Conservation (phyloP, 2,113 vertebrate genomes). For the Calonectris borealis region DNA sequence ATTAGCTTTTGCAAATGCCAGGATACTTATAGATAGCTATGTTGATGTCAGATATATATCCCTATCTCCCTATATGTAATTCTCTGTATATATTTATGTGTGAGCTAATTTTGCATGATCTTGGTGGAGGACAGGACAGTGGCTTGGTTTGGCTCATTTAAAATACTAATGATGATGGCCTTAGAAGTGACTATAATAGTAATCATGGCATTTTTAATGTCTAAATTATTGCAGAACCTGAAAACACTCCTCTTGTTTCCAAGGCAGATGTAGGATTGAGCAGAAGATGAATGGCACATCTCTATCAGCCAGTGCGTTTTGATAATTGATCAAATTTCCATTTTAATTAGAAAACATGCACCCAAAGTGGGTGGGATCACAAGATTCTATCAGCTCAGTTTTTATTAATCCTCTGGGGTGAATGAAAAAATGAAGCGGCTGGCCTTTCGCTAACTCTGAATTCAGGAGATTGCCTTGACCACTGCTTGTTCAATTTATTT, state of each 20-base stretch:
- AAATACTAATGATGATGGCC: background rate
- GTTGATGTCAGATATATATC: background rate
- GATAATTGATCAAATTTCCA: slow-evolving; percentile 67
- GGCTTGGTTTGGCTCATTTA: background rate
- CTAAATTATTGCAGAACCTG: slow-evolving; percentile 14
- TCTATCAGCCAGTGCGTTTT: slow-evolving; percentile 35
- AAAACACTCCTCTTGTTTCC: slow-evolving; percentile 9
- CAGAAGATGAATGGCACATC: slow-evolving; percentile 28
- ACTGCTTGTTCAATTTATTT: slow-evolving; percentile 14
- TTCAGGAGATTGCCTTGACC: slow-evolving; percentile 31
- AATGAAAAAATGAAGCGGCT: slow-evolving; percentile 35
- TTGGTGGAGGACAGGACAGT: background rate
- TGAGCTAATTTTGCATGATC: background rate
- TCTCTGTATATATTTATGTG: background rate
- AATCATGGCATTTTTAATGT: background rate
- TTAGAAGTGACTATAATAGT: background rate
- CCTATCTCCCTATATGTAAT: background rate
- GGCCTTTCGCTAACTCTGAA: slow-evolving; percentile 7
- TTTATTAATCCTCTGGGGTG: slow-evolving; percentile 22
- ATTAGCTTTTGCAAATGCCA: background rate
- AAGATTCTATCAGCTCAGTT: slow-evolving; percentile 40
- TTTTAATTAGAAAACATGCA: slow-evolving; percentile 64
- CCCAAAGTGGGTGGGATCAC: slow-evolving; percentile 29
- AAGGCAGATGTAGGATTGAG: background rate
- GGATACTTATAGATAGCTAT: background rate